Evolutionary conservation across 2,888 invertebrate genomes (phyloP).

Genomic region (Automeris io): DNA sequence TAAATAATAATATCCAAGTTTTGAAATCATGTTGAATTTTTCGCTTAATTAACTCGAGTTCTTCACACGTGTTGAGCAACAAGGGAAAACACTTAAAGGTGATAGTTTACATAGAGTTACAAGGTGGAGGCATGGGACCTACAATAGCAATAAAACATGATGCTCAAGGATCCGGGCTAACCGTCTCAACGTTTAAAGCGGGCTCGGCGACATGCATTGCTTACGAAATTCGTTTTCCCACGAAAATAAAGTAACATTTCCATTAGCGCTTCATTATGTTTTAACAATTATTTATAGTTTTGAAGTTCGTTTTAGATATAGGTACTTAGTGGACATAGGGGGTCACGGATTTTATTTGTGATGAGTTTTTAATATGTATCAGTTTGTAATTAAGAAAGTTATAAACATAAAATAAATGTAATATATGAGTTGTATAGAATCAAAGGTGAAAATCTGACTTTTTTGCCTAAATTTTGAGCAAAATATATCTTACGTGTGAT

Average conservation of each 20-base stretch:
- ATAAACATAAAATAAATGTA: no score
- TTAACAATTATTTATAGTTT: no score
- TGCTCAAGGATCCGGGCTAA: conserved; percentile 67
- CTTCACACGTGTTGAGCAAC: conserved; percentile 52
- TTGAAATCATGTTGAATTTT: conserved; percentile 10
- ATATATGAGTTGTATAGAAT: no score
- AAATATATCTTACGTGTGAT: no score
- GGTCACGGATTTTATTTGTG: no score
- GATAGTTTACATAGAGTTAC: conserved; percentile 2
- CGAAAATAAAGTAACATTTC: not conserved
- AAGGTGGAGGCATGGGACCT: conserved; percentile 2
- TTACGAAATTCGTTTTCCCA: conserved; percentile 2
- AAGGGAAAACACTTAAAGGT: conserved; percentile 54
- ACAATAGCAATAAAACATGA: conserved; percentile 32
- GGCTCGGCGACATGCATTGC: not conserved
- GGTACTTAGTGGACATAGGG: no score
- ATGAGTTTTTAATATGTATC: no score
- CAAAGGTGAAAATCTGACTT: no score
- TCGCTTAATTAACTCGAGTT: conserved; percentile 24
- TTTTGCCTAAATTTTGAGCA: no score
- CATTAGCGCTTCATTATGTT: not conserved
- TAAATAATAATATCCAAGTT: not conserved
- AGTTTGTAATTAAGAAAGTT: no score
- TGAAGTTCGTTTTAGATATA: no score
- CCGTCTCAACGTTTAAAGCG: conserved; percentile 29